Base-by-base conservation (phyloP, 1,140 invertebrate genomes). In the Caenorhabditis briggsae region DNA sequence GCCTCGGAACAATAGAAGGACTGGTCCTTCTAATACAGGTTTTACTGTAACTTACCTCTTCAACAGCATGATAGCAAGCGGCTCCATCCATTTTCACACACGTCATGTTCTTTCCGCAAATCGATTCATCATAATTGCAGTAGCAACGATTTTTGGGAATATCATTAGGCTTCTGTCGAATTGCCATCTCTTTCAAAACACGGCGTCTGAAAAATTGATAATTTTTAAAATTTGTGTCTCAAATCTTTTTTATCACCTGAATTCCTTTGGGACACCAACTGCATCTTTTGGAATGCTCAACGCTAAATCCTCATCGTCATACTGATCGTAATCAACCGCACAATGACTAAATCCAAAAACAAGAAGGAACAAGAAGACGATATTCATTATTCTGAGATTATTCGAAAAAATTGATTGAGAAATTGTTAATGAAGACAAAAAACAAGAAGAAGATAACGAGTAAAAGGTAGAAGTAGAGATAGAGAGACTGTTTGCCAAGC, bases 1-100 rank as follows among this genome's bases (percentile, higher is more conserved):
- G 3, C 33, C 33, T 33, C 3, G 33, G 33, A 33, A 33, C 33
- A 33, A 33, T 33, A 33, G 33, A 33, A 33, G 3, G 11, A 23
- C 14, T 88, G 25, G 7, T 12, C n/a, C n/a, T 50, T 74, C 41
- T 78, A 16, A 74, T 6, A 53, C 9, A 20, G 12, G 23, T 53
- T 43, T 5, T 5, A 53, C 33, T 1, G 33, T 33, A 78, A 48
- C 20, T 14, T 58, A 87, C 88, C 83, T 84, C 86, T 84, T 84
- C 61, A n/a, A 65, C 58, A 12, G 86, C 82, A 85, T 88, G 88
- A 83, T 74, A 88, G 55, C 88, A 88, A 23, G 85, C 86, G 14
- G 88, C 88, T 70, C 70, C 25, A 16, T 58, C 43, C 12, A 88
- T 25, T 61, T 88, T 88, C n/a, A 82, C 55, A 55, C 88, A 88